Evolutionary conservation across 30 jellyfish, hydroid and myxozoan species (phyloP), one percentile per base, ranked within the genome.

Genomic region (Pelagia noctiluca): DNA sequence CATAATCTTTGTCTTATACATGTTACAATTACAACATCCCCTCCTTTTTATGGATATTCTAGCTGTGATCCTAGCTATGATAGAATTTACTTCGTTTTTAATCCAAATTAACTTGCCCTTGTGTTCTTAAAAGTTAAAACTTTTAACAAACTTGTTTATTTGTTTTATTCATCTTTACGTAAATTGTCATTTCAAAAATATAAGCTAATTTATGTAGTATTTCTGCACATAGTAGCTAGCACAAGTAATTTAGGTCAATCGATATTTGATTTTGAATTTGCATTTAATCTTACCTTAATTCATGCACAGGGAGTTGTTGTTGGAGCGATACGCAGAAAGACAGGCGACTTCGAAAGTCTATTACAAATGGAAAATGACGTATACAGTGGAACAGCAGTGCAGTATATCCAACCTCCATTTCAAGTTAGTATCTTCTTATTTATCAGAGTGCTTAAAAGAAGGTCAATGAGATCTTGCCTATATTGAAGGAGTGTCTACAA

Each of bases 351-450:
- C 37, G 25, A 32, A 62, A n/a, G 22, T 32, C 5, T 79, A 62
- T 63, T 79, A 63, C 32, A 68, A 79, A 37, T 79, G 89, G 89
- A 79, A 48, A 48, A 1, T 63, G 1, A n/a, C 80, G 5, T 79
- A 53, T 79, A 78, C 63, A 32, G 49, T 52, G 35, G 89, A 79
- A 62, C 82, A 42, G 13, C 64, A 38, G 31, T 26, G 29, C 36
- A 48, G 64, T 1, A 42, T 79, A 61, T 77, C 89, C 0, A 35
- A 80, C 31, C 63, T 79, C n/a, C 89, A 79, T 63, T 63, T 61
- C 82, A 79, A 79, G 89, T 79, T 11, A 57, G 89, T 16, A 42
- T 42, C 16, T 5, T 16, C 16, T 16, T 16, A 42, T 42, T n/a
- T n/a, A n/a, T n/a, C n/a, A n/a, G n/a, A n/a, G n/a, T n/a, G n/a